Conservation (phyloP, 2,797 vertebrate genomes). For the Sebastes wilsoni region DNA sequence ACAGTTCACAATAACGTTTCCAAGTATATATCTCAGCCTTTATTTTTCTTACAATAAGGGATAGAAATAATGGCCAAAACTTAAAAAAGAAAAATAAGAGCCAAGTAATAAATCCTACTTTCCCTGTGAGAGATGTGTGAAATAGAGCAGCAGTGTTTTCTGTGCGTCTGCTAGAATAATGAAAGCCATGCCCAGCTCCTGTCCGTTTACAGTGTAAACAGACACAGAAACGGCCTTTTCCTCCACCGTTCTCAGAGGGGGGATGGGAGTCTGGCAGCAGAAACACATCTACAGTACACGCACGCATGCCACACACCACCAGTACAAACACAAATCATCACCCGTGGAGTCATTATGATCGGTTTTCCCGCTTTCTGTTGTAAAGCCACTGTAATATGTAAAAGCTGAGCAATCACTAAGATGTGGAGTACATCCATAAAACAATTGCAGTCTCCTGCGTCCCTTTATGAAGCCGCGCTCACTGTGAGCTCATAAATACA, state of each 20-base stretch:
- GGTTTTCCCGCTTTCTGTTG: neutral
- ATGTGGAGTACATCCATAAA: neutral
- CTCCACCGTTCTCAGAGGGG: constrained; percentile 33
- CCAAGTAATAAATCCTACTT: neutral
- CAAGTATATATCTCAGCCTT: neutral
- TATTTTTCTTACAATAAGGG: neutral
- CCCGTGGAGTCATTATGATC: neutral
- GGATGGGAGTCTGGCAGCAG: constrained; percentile 25
- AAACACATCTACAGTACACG: constrained; percentile 10
- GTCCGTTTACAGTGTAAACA: constrained; percentile 60
- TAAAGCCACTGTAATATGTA: neutral
- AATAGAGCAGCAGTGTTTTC: neutral
- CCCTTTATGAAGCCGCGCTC: constrained; percentile 8
- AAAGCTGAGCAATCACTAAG: neutral
- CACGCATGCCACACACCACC: constrained; percentile 17
- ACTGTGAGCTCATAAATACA: constrained; percentile 27
- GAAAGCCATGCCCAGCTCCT: constrained; percentile 22
- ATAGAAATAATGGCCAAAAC: neutral
- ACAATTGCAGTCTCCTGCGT: neutral
- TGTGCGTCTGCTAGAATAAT: constrained; percentile 10
- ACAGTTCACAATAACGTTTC: neutral
- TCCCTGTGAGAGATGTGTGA: neutral
- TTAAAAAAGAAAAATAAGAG: neutral
- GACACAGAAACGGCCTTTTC: constrained; percentile 21
- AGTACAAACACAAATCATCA: constrained; percentile 10